A percentile compares a stretch with the other conserved stretches of the same genome.
These are phyloP conservation scores for Varanus salvator DNA, from an alignment of 2,113 vertebrate genomes.

Conservation along the genomic window DNA sequence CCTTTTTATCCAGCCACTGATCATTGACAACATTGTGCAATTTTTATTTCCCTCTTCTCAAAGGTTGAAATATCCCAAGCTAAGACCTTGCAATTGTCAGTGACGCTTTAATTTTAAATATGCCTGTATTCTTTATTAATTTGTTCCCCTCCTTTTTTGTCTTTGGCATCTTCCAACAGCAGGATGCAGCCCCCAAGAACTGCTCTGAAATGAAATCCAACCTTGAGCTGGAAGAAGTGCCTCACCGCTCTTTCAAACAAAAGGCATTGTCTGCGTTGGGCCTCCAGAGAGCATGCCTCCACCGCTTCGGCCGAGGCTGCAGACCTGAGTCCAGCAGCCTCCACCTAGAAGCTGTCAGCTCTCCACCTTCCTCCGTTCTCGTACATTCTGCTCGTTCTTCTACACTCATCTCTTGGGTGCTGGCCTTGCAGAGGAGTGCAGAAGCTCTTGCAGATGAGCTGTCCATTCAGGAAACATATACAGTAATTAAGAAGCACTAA, in stretches of 20 bases:
- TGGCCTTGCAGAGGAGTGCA: neutral
- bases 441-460: neutral
- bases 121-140: no score
- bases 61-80: no score
- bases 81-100: no score
- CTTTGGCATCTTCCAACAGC: no score
- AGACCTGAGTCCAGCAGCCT: neutral
- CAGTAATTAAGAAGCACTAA: neutral
- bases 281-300: neutral
- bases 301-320: neutral
- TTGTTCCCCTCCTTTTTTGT: no score
- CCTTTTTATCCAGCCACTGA: no score
- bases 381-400: neutral
- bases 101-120: no score
- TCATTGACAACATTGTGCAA: no score
- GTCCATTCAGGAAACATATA: neutral
- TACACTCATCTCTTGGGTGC: neutral
- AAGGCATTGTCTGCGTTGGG: neutral
- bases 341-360: neutral
- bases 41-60: no score
- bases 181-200: no score
- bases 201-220: no score
- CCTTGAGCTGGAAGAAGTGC: no score
- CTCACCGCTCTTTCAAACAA: neutral
- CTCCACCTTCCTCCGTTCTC: neutral